Evolutionary conservation across 1,140 invertebrate species (phyloP), one percentile per base, ranked within the genome.

Genomic region (Palaemon carinicauda): DNA sequence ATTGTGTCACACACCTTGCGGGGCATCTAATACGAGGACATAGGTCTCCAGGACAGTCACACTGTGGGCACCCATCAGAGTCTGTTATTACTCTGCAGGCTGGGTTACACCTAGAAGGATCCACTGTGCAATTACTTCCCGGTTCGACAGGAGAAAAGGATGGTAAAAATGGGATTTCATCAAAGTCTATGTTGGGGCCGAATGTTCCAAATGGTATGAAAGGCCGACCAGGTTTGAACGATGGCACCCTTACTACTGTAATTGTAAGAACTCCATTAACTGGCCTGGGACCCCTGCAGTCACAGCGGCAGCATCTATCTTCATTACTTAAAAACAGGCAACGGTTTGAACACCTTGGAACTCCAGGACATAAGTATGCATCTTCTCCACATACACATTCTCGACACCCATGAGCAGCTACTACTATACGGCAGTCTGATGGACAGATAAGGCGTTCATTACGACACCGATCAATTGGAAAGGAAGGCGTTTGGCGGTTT

Each of bases 281-380:
- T 19, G 17, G 29, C n/a, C 33, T 27, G 60, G 19, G 41, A 41
- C 33, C 56, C 14, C 9, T 19, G 29, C 82, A 84, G 29, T 75
- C n/a, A 50, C 82, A 84, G 10, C 74, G 53, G 74, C 82, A 84
- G 54, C 82, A 84, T 15, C 71, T 52, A 60, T 84, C 82, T 33
- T 78, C 71, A n/a, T 73, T n/a, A 41, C 82, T 84, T 14, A 84
- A 74, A 54, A 77, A 84, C 15, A 56, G 71, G 19, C 82, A 84
- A 53, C 73, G 82, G 82, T 65, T 84, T 19, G 33, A 10, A 60
- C 82, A 84, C 12, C 82, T 56, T 15, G 53, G 82, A 31, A 84
- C 82, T 3, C 74, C 74, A 0, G 82, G 82, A 29, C 82, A 84
- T 5, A 84, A 24, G 74, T 77, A 78, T 17, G 82, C 82, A 17